A percentile compares a stretch with the other conserved stretches of the same genome.
phyloP scores from a whole-genome alignment of 2,113 vertebrate species.

The Ranitomeya imitator region DNA sequence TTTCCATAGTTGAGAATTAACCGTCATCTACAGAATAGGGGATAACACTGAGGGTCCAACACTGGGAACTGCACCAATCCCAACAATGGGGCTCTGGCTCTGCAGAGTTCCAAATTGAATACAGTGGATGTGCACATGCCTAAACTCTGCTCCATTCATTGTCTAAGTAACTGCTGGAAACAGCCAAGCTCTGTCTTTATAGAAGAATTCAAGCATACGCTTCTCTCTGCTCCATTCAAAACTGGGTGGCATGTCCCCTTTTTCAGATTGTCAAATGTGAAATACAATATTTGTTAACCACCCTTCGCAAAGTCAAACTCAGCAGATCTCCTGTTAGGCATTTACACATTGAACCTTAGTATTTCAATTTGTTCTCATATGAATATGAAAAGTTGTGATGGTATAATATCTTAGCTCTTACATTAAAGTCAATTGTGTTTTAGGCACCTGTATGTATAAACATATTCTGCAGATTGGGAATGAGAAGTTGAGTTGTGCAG shows the following conservation, averaged over 20 bases:
- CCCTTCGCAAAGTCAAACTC: neutral
- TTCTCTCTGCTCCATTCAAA: neutral
- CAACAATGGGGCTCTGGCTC: too few relatives aligned
- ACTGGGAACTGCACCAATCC: too few relatives aligned
- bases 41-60: too few relatives aligned
- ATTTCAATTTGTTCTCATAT: neutral
- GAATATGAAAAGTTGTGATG: neutral
- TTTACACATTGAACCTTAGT: neutral
- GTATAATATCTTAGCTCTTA: neutral
- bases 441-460: neutral
- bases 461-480: neutral
- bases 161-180: too few relatives aligned
- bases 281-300: neutral
- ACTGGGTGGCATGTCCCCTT: neutral
- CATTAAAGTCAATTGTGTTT: neutral
- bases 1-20: too few relatives aligned
- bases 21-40: too few relatives aligned
- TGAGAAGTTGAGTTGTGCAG: neutral
- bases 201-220: too few relatives aligned
- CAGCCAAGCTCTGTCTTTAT: too few relatives aligned
- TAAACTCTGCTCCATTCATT: too few relatives aligned
- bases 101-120: too few relatives aligned
- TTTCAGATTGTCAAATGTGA: neutral
- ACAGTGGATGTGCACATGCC: too few relatives aligned
- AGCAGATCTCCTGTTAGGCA: neutral